Base-by-base conservation (phyloP, 2,113 vertebrate genomes). In the Ornithorhynchus anatinus region DNA sequence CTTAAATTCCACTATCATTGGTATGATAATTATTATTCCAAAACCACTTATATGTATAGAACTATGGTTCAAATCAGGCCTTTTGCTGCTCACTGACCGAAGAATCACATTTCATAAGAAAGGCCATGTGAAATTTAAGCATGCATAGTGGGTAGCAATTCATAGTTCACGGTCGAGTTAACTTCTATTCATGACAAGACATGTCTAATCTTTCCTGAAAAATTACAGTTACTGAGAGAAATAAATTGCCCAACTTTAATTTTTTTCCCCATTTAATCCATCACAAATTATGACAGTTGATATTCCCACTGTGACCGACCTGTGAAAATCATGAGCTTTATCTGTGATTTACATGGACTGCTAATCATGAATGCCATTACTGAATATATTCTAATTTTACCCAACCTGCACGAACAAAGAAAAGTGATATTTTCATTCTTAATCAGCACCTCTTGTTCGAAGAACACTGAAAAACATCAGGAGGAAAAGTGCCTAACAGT, bases 391-490 rank as follows among this genome's bases (percentile, higher is more conserved):
- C 10, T 69, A 80, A 64, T 35, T 62, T 63, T 16, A 66, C 61
- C 48, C 69, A 20, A 75, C 29, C 2, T 39, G 19, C 13, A 40
- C 53, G n/a, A 72, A 73, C 39, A 67, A 72, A 80, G 4, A 4
- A n/a, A 71, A 77, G 3, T 27, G 11, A 36, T 16, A 31, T 54
- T 80, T 84, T 77, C 57, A 10, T 68, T 63, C 47, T 70, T 51
- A 64, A 67, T 51, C 48, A 61, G 8, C 5, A n/a, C 0, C 15
- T 75, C 36, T 16, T 45, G 0, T 69, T 79, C 58, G 10, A 53
- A 44, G 36, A 37, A 39, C 7, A 59, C 0, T 59, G 16, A 44
- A 22, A 73, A 58, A 7, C 5, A 62, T 2, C 36, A 52, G 20
- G 6, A 60, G 77, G n/a, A 2, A 50, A 71, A 10, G 10, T 14